Base-by-base conservation (phyloP, 2,888 invertebrate genomes). In the Lepidocyrtinus sp. region DNA sequence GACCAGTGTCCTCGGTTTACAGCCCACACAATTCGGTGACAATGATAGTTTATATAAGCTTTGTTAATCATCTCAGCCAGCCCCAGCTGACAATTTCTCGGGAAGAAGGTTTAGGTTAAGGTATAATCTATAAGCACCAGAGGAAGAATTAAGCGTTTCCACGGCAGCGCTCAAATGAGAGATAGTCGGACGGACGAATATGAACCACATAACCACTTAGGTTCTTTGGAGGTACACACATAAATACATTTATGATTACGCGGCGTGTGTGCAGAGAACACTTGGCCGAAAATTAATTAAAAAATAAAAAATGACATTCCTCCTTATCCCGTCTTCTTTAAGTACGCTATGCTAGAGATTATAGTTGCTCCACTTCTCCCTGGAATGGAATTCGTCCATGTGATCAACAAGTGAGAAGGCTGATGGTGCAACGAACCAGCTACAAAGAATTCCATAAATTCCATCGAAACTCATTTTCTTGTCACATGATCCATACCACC, bases 321-420 rank as follows among this genome's bases (percentile, higher is more conserved):
- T 36, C 5, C 12, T 36, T 36, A n/a, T n/a, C n/a, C n/a, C n/a
- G n/a, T n/a, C n/a, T n/a, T n/a, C n/a, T n/a, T n/a, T n/a, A n/a
- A n/a, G n/a, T n/a, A n/a, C n/a, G n/a, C n/a, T 36, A 36, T 9
- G 36, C 36, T 36, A 12, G 12, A 36, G 12, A 12, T 36, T 36
- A 9, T 9, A 36, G 36, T 12, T 36, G 5, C 36, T n/a, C n/a
- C n/a, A n/a, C 36, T 36, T 36, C 36, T 36, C 36, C n/a, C n/a
- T n/a, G n/a, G n/a, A n/a, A n/a, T n/a, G n/a, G n/a, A n/a, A 36
- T 9, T 9, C 36, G 7, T 36, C 36, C 36, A 5, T n/a, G 9
- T 55, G 55, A 55, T 55, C 55, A 55, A 55, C 55, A 55, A 55
- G 55, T 55, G 15, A 36, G 36, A 12, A 36, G 5, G 36, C 36